phyloP scores from a whole-genome alignment of 2,888 invertebrate genomes.

The Hofmannophila pseudospretella region DNA sequence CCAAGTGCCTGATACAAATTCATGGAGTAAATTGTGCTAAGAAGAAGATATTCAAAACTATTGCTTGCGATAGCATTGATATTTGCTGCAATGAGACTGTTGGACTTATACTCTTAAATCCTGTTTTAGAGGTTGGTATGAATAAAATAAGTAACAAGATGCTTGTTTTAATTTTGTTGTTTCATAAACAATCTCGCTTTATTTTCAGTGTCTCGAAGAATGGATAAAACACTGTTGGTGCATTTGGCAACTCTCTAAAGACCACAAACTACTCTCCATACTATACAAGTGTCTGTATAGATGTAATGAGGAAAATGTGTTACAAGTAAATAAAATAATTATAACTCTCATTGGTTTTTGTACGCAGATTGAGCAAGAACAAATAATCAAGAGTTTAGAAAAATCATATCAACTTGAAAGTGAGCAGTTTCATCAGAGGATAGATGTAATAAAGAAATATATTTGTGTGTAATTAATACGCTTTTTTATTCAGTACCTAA shows the following conservation, averaged over 20 bases:
- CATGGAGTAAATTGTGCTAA: slow-evolving; percentile 50
- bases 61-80: slow-evolving; percentile 53
- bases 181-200: no score
- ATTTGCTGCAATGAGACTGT: slow-evolving; percentile 47
- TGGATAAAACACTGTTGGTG: slow-evolving; percentile 65
- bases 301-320: slow-evolving; percentile 32
- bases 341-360: slow-evolving; percentile 43
- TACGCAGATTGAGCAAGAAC: slow-evolving; percentile 34
- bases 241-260: slow-evolving; percentile 43
- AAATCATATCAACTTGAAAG: slow-evolving; percentile 22
- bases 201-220: slow-evolving; percentile 50
- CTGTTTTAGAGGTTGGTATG: slow-evolving; percentile 58
- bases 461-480: slow-evolving; percentile 13
- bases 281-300: slow-evolving; percentile 53
- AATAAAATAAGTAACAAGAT: no score
- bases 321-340: slow-evolving; percentile 39
- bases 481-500: background rate
- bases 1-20: slow-evolving; percentile 39
- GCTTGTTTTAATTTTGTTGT: no score
- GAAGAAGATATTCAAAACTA: slow-evolving; percentile 35
- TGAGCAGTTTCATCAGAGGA: slow-evolving; percentile 31
- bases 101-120: slow-evolving; percentile 41
- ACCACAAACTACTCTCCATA: slow-evolving; percentile 44
- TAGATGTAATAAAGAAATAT: slow-evolving; percentile 37
- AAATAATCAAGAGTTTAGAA: slow-evolving; percentile 33